Conservation (phyloP, 1,140 invertebrate genomes). For the Chironomus striatipennis region DNA sequence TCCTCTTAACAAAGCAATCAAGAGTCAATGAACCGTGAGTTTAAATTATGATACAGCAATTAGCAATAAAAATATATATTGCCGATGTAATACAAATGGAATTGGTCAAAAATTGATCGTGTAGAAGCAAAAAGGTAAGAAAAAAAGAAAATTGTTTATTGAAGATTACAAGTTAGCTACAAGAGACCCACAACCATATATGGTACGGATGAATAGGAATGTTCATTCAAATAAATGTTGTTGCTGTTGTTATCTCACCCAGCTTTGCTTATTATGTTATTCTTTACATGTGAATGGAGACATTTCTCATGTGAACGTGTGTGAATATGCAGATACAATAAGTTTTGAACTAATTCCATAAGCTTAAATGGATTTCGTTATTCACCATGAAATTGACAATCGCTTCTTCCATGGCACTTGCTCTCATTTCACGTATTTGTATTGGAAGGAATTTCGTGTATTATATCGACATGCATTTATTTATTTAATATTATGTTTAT, state of each 20-base stretch:
- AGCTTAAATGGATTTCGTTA: neutral
- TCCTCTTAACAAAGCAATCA: too few relatives aligned
- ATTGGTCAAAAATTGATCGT: too few relatives aligned
- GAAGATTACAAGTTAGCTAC: neutral
- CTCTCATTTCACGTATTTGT: neutral
- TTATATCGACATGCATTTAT: neutral
- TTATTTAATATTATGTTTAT: too few relatives aligned
- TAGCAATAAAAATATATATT: too few relatives aligned
- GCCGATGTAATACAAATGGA: too few relatives aligned
- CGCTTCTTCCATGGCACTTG: neutral
- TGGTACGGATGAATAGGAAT: neutral
- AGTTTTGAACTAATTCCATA: neutral
- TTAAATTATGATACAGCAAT: too few relatives aligned
- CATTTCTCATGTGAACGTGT: neutral
- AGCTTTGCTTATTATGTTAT: neutral
- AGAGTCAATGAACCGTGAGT: too few relatives aligned
- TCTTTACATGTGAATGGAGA: neutral
- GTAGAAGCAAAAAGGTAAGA: neutral
- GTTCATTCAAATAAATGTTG: neutral
- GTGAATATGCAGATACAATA: neutral
- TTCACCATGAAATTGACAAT: too few relatives aligned
- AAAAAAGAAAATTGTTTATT: neutral
- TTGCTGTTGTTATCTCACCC: neutral
- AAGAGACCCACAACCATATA: neutral
- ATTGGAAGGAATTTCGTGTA: neutral